Evolutionary conservation across 1,140 invertebrate genomes (phyloP).

Genomic region (Conus betulinus): DNA sequence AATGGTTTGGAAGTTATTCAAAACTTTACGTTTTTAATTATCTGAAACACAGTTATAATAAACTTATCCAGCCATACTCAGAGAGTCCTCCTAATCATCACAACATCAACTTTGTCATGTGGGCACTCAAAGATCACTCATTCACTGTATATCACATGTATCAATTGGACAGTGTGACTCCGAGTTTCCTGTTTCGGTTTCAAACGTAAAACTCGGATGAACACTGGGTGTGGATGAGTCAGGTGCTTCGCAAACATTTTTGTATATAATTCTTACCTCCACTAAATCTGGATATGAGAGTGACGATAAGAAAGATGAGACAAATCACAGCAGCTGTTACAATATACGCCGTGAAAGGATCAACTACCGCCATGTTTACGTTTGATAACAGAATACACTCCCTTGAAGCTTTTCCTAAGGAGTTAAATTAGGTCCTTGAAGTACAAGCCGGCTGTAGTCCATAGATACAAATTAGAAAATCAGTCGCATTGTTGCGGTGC

Average conservation of each 20-base stretch:
- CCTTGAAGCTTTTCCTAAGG: not conserved
- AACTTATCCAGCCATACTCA: no score
- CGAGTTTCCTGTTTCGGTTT: not conserved
- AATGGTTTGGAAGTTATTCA: no score
- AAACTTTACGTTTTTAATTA: no score
- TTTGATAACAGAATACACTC: not conserved
- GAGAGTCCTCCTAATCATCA: no score
- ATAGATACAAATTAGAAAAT: no score
- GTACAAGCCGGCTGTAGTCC: no score
- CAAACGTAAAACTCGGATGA: not conserved
- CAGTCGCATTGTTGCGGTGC: no score
- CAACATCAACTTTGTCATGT: no score
- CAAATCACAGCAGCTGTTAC: constrained; percentile 34
- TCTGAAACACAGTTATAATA: no score
- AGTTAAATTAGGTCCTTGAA: no score
- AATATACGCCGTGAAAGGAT: constrained; percentile 40
- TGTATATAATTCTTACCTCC: constrained; percentile 23
- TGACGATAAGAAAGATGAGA: constrained; percentile 39
- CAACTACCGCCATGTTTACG: constrained; percentile 39
- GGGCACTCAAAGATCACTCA: no score
- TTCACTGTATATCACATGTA: not conserved
- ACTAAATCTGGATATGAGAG: constrained; percentile 42
- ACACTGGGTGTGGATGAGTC: no score
- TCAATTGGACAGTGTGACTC: not conserved
- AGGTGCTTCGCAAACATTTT: not conserved